Conservation (phyloP, 2,797 vertebrate genomes). For the Myotis vivesi region DNA sequence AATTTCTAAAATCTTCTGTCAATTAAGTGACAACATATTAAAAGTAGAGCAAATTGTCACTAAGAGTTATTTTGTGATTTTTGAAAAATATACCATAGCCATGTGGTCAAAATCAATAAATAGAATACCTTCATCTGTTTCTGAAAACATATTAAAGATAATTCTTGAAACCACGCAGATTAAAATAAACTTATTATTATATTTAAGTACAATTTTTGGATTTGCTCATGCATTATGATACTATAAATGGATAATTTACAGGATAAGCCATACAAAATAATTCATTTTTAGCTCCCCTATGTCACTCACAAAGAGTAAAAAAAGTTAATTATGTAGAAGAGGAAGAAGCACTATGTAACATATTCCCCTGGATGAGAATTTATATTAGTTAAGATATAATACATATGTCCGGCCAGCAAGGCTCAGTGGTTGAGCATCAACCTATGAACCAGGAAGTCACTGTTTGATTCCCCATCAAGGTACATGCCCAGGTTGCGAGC, state of each 20-base stretch:
- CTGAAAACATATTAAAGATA: constrained; percentile 61
- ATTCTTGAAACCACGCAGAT: constrained; percentile 40
- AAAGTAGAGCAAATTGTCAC: background rate
- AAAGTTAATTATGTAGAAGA: background rate
- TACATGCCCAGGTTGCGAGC: too few species aligned
- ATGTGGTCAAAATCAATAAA: constrained; percentile 51
- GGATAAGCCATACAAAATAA: background rate
- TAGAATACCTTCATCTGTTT: constrained; percentile 49
- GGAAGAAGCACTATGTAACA: background rate
- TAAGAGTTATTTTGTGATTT: constrained; percentile 42
- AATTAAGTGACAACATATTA: constrained; percentile 58
- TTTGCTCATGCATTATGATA: background rate
- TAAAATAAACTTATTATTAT: constrained; percentile 32
- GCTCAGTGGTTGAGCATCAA: too few species aligned
- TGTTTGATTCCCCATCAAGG: too few species aligned
- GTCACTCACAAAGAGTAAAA: background rate
- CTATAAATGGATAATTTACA: background rate
- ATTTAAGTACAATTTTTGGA: background rate
- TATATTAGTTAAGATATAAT: background rate
- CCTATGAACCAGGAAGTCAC: too few species aligned
- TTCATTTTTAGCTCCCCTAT: background rate
- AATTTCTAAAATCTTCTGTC: background rate
- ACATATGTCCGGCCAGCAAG: background rate
- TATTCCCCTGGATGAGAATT: background rate
- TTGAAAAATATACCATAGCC: constrained; percentile 51